phyloP scores from a whole-genome alignment of 2,797 vertebrate species.

The Danio tinwini region DNA sequence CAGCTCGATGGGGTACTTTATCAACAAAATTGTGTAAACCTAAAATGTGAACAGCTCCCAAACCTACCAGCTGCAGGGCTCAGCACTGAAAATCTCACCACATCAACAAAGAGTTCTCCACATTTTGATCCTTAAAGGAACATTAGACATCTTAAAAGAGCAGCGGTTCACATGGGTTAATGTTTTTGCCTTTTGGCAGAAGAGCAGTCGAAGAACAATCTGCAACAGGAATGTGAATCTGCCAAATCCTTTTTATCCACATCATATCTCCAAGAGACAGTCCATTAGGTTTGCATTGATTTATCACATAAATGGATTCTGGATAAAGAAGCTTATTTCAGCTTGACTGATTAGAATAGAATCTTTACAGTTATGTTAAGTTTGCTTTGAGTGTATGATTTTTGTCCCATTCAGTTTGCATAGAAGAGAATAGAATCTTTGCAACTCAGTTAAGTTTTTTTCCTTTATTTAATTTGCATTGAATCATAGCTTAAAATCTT shows the following conservation, averaged over 20 bases:
- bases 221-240: constrained; percentile 18
- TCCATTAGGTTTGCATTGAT: constrained; percentile 33
- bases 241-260: constrained; percentile 31
- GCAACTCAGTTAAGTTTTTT: too few relatives aligned
- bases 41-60: constrained; percentile 5
- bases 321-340: not conserved
- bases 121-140: constrained; percentile 63
- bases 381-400: too few relatives aligned
- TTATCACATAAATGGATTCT: constrained; percentile 22
- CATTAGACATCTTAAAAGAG: constrained; percentile 20
- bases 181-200: constrained; percentile 41
- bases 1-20: constrained; percentile 15
- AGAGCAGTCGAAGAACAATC: constrained; percentile 11
- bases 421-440: not conserved
- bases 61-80: constrained; percentile 32
- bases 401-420: not conserved
- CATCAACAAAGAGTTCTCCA: constrained; percentile 48
- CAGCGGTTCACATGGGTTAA: constrained; percentile 33
- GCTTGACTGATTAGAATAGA: not conserved
- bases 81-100: constrained; percentile 18
- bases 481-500: not conserved
- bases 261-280: constrained; percentile 24
- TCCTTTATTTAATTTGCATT: too few relatives aligned
- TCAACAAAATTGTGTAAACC: constrained; percentile 18
- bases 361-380: constrained; percentile 24